A percentile compares a stretch with the other conserved stretches of the same genome.
phyloP scores from a whole-genome alignment of 92 coral and sea anemone species.

The Phenganax marumi region DNA sequence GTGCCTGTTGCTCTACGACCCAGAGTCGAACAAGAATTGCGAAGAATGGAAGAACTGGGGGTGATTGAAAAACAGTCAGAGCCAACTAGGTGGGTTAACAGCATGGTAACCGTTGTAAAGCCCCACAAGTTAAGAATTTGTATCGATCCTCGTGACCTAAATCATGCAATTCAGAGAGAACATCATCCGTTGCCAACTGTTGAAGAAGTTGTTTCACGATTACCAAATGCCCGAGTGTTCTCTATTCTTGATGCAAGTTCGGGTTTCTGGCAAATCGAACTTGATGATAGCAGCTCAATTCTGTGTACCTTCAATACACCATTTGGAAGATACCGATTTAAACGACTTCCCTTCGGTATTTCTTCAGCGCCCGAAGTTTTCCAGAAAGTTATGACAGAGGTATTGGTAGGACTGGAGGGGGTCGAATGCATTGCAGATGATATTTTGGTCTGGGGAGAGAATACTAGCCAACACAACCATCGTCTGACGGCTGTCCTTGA shows the following conservation, averaged over 20 bases:
- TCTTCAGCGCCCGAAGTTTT: background rate
- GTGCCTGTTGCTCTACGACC: slow-evolving; percentile 16
- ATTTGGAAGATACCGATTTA: background rate
- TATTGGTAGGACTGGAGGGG: background rate
- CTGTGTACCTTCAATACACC: slow-evolving; percentile 4
- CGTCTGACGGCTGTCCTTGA: slow-evolving; percentile 59
- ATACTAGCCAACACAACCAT: slow-evolving; percentile 52
- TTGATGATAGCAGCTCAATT: slow-evolving; percentile 8
- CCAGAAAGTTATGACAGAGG: background rate
- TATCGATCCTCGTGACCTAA: slow-evolving; percentile 17
- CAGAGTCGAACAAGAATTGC: slow-evolving; percentile 8
- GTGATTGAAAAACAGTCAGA: slow-evolving; percentile 28
- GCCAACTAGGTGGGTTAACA: slow-evolving; percentile 28
- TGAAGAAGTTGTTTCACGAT: slow-evolving; percentile 6
- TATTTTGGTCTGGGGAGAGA: slow-evolving; percentile 53
- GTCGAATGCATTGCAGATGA: slow-evolving; percentile 48
- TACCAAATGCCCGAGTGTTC: slow-evolving; percentile 7
- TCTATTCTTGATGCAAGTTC: background rate
- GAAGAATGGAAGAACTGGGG: slow-evolving; percentile 25
- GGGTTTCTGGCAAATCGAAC: slow-evolving; percentile 13
- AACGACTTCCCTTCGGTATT: background rate
- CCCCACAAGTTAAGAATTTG: background rate
- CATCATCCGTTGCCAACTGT: slow-evolving; percentile 12
- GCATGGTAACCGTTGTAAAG: slow-evolving; percentile 12
- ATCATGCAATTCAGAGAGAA: background rate